Percentiles rank a stretch among this genome's conserved stretches.
Conservation (phyloP, 2,113 vertebrate species). For the Onychostruthus taczanowskii region DNA sequence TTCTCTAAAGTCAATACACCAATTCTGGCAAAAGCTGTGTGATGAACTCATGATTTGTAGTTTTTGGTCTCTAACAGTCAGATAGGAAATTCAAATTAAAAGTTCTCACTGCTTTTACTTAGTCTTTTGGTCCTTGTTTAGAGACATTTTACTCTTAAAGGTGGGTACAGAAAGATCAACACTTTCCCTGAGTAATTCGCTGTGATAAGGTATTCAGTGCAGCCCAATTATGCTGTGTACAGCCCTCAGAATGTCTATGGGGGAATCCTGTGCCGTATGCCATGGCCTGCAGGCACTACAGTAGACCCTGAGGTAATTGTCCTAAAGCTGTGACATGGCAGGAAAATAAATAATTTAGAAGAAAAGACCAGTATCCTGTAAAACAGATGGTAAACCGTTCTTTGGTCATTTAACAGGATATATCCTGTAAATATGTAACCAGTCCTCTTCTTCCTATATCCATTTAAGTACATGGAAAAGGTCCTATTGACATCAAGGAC, state of each 20-base stretch:
- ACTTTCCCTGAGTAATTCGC: not conserved
- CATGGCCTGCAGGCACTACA: not conserved
- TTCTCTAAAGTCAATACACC: not conserved
- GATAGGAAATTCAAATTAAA: not conserved
- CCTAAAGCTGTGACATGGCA: not conserved
- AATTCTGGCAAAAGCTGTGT: not conserved
- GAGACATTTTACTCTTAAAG: not conserved
- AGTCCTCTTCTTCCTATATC: not conserved
- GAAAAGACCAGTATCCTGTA: not conserved
- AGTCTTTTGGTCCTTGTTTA: not conserved
- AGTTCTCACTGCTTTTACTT: not conserved
- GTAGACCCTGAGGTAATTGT: not conserved
- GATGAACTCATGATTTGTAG: not conserved
- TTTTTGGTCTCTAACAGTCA: not conserved
- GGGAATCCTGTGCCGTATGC: not conserved
- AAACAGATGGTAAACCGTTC: slow-evolving; percentile 2
- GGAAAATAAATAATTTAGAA: slow-evolving; percentile 27
- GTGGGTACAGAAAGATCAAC: not conserved
- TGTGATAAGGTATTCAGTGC: not conserved
- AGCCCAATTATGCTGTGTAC: not conserved
- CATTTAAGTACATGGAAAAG: not conserved
- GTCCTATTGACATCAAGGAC: not conserved
- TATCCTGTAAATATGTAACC: not conserved
- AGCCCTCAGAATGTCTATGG: not conserved
- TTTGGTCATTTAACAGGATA: not conserved